phyloP scores from a whole-genome alignment of 2,113 vertebrate genomes.

The Pomatostomus ruficeps region DNA sequence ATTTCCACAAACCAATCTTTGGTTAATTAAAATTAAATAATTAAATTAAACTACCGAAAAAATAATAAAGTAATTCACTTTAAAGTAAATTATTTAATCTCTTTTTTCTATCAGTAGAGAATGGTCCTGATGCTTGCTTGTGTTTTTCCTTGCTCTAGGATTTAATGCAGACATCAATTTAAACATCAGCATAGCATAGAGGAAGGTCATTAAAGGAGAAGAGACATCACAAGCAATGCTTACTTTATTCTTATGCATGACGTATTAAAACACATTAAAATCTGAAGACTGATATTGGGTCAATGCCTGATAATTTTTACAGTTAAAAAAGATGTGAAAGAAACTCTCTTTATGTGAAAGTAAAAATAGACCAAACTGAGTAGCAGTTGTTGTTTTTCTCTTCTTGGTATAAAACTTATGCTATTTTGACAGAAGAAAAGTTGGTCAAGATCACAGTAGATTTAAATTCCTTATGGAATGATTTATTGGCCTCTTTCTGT shows the following conservation, averaged over 20 bases:
- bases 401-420: neutral
- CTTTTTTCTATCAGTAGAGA: neutral
- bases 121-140: neutral
- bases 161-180: neutral
- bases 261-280: neutral
- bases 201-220: neutral
- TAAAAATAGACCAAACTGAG: neutral
- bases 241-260: neutral
- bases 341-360: neutral
- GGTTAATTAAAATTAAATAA: neutral
- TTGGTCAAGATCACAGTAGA: neutral
- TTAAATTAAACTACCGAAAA: neutral
- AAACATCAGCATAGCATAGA: neutral
- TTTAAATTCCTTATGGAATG: neutral
- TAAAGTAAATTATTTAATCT: neutral
- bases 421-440: conserved; percentile 9
- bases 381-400: conserved; percentile 23
- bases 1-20: neutral
- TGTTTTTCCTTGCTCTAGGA: neutral
- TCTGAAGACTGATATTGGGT: neutral
- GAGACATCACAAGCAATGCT: neutral
- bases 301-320: neutral
- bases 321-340: neutral
- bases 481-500: conserved; percentile 11
- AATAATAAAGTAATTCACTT: neutral